Evolutionary conservation across 2,113 vertebrate genomes (phyloP).

Genomic region (Clarias gariepinus): DNA sequence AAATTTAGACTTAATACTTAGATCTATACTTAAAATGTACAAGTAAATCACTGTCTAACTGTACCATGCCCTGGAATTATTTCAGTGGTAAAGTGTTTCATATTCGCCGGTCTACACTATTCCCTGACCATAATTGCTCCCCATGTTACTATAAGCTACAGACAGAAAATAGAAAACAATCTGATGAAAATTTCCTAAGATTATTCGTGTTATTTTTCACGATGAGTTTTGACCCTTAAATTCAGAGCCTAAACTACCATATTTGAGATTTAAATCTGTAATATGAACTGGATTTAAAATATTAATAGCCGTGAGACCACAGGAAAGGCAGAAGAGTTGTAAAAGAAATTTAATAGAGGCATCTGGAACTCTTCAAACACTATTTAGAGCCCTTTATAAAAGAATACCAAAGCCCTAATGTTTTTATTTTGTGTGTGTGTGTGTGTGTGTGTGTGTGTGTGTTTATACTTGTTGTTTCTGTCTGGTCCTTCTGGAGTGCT

Average conservation of each 20-base stretch:
- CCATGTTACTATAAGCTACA: neutral
- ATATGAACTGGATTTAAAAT: conserved; percentile 17
- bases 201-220: neutral
- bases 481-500: conserved; percentile 71
- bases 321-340: neutral
- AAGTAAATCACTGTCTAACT: neutral
- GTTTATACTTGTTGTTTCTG: conserved; percentile 74
- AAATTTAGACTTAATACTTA: no score
- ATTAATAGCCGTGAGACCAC: neutral
- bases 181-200: neutral
- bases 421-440: neutral
- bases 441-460: conserved; percentile 24
- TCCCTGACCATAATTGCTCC: neutral
- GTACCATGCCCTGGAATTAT: neutral
- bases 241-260: neutral
- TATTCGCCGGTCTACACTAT: neutral
- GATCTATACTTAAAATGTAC: no score
- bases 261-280: conserved; percentile 2
- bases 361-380: neutral
- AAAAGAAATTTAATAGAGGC: neutral
- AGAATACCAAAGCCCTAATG: neutral
- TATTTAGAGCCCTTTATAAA: neutral
- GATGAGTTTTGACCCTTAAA: neutral
- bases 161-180: neutral
- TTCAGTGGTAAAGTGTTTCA: neutral